Percentiles rank a stretch among this genome's conserved stretches.
These are phyloP conservation scores for Hiodon alosoides DNA, from an alignment of 2,113 vertebrate species.

Conservation along the genomic window DNA sequence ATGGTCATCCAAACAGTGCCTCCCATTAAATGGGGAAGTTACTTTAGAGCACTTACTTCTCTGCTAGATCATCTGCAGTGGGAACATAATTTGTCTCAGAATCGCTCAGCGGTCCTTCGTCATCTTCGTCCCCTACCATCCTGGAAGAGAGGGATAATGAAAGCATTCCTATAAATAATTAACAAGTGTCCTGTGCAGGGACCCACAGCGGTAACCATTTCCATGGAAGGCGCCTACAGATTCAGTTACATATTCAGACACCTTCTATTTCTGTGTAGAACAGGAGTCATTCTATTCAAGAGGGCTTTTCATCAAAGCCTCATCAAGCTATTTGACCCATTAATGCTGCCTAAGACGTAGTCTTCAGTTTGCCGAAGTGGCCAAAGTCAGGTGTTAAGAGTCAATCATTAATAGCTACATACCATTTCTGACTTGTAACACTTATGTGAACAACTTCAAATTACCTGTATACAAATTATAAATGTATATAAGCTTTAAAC, in stretches of 20 bases:
- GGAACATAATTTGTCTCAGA: conserved; percentile 71
- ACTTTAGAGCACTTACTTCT: conserved; percentile 75
- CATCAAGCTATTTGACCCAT: neutral
- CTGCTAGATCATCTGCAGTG: conserved; percentile 74
- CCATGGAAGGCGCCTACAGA: conserved; percentile 27
- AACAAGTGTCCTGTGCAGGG: neutral
- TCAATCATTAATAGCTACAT: no score
- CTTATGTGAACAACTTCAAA: no score
- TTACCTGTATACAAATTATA: no score
- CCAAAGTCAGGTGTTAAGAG: no score
- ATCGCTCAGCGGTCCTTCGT: conserved; percentile 85
- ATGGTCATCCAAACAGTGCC: neutral
- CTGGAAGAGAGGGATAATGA: conserved; percentile 52
- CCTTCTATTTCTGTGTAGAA: neutral
- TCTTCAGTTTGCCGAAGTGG: neutral
- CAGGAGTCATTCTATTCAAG: neutral
- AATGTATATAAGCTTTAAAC: no score
- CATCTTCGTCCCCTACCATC: conserved; percentile 82
- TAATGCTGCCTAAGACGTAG: neutral
- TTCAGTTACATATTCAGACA: conserved; percentile 38
- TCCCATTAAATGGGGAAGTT: neutral
- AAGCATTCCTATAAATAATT: neutral
- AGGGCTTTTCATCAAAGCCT: neutral
- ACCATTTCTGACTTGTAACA: no score
- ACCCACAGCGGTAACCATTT: conserved; percentile 41